phyloP scores from a whole-genome alignment of 2,113 vertebrate genomes.

The Amblyopsis rosae region DNA sequence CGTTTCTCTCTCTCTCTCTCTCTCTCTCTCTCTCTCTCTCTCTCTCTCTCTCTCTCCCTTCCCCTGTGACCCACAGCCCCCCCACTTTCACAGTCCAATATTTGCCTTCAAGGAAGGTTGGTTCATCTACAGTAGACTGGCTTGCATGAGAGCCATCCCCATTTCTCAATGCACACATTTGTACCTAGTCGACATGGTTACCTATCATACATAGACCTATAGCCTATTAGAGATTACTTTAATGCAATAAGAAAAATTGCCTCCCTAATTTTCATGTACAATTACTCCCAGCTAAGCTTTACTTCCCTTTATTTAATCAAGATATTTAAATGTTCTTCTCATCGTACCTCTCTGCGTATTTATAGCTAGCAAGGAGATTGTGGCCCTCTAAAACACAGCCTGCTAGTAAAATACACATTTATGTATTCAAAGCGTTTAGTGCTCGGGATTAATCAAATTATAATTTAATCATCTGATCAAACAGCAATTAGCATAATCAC shows the following conservation, averaged over 20 bases:
- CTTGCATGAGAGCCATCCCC: conserved; percentile 39
- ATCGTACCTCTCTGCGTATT: conserved; percentile 21
- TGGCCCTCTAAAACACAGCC: conserved; percentile 62
- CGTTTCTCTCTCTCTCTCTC: background rate
- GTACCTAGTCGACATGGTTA: background rate
- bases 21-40: conserved; percentile 1
- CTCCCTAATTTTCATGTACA: too few species aligned
- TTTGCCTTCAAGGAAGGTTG: conserved; percentile 47
- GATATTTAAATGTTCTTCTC: background rate
- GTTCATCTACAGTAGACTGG: conserved; percentile 46
- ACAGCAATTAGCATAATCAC: conserved; percentile 94
- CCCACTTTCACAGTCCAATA: conserved; percentile 28
- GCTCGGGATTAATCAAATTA: conserved; percentile 89
- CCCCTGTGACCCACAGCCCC: conserved; percentile 2
- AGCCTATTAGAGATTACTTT: too few species aligned
- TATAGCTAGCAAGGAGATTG: conserved; percentile 1
- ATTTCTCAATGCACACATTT: conserved; percentile 28
- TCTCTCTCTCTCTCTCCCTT: conserved; percentile 7
- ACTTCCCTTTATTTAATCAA: background rate
- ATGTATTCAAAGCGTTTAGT: conserved; percentile 84
- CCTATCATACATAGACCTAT: too few species aligned
- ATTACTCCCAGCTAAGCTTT: background rate
- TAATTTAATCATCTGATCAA: conserved; percentile 98
- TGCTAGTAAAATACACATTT: conserved; percentile 79
- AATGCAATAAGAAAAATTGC: too few species aligned